phyloP scores from a whole-genome alignment of 2,888 invertebrate species.

The Volucella inanis region DNA sequence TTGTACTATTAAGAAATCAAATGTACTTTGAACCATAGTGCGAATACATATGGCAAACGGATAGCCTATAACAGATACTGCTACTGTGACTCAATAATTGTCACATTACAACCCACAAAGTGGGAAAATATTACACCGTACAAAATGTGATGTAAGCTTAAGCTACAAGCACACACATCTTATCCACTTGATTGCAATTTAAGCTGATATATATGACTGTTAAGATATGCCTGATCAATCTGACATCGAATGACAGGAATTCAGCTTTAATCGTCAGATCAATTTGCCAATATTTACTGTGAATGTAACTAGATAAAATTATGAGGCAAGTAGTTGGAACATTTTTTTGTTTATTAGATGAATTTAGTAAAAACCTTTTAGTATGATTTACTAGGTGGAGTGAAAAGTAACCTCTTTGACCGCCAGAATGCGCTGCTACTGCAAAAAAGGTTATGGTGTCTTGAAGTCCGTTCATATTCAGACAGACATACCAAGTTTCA shows the following conservation, averaged over 20 bases:
- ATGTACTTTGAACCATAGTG: not conserved
- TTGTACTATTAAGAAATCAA: conserved; percentile 29
- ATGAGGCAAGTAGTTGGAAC: conserved; percentile 16
- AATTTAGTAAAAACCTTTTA: conserved; percentile 17
- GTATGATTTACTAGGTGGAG: too few species aligned
- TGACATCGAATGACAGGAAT: conserved; percentile 27
- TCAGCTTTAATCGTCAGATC: conserved; percentile 15
- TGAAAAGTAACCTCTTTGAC: too few species aligned
- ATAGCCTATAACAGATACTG: not conserved
- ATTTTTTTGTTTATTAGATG: conserved; percentile 22
- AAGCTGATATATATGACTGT: conserved; percentile 2
- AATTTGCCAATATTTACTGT: conserved; percentile 22
- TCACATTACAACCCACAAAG: conserved; percentile 43
- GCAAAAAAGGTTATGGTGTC: too few species aligned
- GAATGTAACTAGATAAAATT: not conserved
- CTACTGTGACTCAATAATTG: conserved; percentile 43
- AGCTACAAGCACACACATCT: conserved; percentile 5
- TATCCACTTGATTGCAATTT: not conserved
- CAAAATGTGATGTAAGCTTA: conserved; percentile 51
- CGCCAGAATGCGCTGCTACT: too few species aligned
- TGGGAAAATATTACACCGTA: conserved; percentile 55
- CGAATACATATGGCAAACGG: not conserved
- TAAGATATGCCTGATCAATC: not conserved
- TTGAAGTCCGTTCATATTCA: too few species aligned
- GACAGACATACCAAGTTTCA: too few species aligned